phyloP scores from a whole-genome alignment of 1,140 invertebrate genomes.

The Berghia stephanieae region DNA sequence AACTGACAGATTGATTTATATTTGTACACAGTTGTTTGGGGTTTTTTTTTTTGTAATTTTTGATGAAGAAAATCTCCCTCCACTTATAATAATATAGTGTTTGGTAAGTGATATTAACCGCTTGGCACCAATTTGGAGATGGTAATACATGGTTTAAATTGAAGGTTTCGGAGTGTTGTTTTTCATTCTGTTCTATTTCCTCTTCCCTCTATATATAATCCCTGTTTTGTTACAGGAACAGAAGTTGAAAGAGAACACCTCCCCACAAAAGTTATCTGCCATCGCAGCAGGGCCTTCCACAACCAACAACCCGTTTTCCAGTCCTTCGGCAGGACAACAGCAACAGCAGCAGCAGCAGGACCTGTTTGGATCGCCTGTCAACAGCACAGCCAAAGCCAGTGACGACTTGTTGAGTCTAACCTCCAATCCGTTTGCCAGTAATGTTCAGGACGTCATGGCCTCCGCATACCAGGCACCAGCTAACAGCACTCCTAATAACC shows the following conservation, averaged over 20 bases:
- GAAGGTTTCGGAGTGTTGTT: too few relatives aligned
- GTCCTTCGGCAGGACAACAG: constrained; percentile 47
- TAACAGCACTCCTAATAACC: constrained; percentile 32
- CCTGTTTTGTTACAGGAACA: constrained; percentile 46
- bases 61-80: too few relatives aligned
- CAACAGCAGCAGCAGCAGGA: constrained; percentile 46
- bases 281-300: constrained; percentile 36
- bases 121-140: too few relatives aligned
- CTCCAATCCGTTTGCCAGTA: constrained; percentile 91
- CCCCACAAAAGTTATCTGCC: constrained; percentile 33
- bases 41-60: too few relatives aligned
- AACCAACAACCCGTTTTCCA: constrained; percentile 85
- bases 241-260: constrained; percentile 49
- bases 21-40: too few relatives aligned
- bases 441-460: constrained; percentile 58
- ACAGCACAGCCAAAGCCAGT: constrained; percentile 75
- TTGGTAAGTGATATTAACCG: too few relatives aligned
- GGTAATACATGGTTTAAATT: too few relatives aligned
- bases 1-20: too few relatives aligned
- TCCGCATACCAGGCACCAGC: constrained; percentile 32
- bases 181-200: neutral
- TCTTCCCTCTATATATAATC: neutral
- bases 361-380: constrained; percentile 58
- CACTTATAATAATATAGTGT: too few relatives aligned
- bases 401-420: constrained; percentile 86